Conservation (phyloP, 1,140 invertebrate genomes). For the Leptoteleia sp. region DNA sequence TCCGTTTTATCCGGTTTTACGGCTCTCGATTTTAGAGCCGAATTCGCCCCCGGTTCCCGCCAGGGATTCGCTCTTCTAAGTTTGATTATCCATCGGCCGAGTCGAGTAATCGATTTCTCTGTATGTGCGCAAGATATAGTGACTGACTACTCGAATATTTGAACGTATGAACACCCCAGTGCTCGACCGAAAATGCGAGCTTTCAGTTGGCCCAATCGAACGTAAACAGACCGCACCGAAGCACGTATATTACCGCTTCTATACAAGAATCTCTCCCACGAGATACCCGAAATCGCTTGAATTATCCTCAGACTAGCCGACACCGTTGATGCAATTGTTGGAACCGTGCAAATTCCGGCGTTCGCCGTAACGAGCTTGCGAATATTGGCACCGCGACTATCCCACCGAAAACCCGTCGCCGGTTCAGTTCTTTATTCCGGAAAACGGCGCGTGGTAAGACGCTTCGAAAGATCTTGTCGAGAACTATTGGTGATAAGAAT, state of each 20-base stretch:
- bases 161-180: slow-evolving; percentile 50
- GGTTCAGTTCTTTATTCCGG: too few species aligned
- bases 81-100: slow-evolving; percentile 50
- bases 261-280: slow-evolving; percentile 50
- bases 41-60: slow-evolving; percentile 6
- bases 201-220: slow-evolving; percentile 59
- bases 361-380: slow-evolving; percentile 16
- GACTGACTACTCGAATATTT: slow-evolving; percentile 60
- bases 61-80: slow-evolving; percentile 39
- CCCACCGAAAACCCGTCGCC: neutral
- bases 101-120: slow-evolving; percentile 58
- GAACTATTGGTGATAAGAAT: too few species aligned
- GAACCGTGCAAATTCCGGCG: slow-evolving; percentile 44
- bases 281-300: slow-evolving; percentile 55
- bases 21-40: slow-evolving; percentile 35
- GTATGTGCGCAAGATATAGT: slow-evolving; percentile 44
- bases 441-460: too few species aligned
- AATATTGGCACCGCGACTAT: slow-evolving; percentile 29
- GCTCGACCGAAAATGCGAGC: slow-evolving; percentile 58
- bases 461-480: too few species aligned
- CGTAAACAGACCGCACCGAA: slow-evolving; percentile 58
- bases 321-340: slow-evolving; percentile 39
- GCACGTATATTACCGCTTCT: slow-evolving; percentile 53
- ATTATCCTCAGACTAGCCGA: slow-evolving; percentile 41
- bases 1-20: slow-evolving; percentile 49